phyloP scores from a whole-genome alignment of 37 sponge, comb jelly and placozoan genomes.

The Spongilla lacustris region DNA sequence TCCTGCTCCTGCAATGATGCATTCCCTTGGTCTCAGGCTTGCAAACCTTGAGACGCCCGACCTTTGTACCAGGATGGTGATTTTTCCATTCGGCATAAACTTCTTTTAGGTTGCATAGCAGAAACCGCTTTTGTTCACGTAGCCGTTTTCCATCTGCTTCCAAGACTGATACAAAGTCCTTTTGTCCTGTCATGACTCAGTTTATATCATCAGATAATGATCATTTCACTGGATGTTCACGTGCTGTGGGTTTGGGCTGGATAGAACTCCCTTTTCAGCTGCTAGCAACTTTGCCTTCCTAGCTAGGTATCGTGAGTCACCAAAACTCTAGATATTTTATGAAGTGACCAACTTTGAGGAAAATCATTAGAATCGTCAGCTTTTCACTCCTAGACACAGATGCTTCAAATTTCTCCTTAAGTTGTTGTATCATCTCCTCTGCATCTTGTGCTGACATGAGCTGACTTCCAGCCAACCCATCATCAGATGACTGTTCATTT shows the following conservation, averaged over 20 bases:
- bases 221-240: background rate
- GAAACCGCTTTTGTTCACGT: conserved; percentile 30
- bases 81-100: conserved; percentile 29
- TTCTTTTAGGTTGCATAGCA: conserved; percentile 47
- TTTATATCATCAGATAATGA: conserved; percentile 25
- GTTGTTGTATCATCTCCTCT: conserved; percentile 30
- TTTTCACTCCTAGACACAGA: conserved; percentile 35
- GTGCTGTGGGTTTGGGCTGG: conserved; percentile 39
- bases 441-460: background rate
- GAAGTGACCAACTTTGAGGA: conserved; percentile 39
- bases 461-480: background rate
- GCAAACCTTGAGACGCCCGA: conserved; percentile 55
- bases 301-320: conserved; percentile 27
- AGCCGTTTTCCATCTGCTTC: conserved; percentile 3
- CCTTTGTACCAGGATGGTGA: conserved; percentile 15
- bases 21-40: conserved; percentile 14
- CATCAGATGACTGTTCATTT: too few relatives aligned
- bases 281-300: conserved; percentile 40
- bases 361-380: conserved; percentile 38
- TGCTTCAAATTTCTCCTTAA: conserved; percentile 37
- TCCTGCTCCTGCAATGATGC: too few relatives aligned
- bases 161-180: conserved; percentile 38
- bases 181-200: conserved; percentile 38
- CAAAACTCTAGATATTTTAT: conserved; percentile 33
- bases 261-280: conserved; percentile 31